Base-by-base conservation (phyloP, 2,797 vertebrate species). In the Chloroceryle inda region DNA sequence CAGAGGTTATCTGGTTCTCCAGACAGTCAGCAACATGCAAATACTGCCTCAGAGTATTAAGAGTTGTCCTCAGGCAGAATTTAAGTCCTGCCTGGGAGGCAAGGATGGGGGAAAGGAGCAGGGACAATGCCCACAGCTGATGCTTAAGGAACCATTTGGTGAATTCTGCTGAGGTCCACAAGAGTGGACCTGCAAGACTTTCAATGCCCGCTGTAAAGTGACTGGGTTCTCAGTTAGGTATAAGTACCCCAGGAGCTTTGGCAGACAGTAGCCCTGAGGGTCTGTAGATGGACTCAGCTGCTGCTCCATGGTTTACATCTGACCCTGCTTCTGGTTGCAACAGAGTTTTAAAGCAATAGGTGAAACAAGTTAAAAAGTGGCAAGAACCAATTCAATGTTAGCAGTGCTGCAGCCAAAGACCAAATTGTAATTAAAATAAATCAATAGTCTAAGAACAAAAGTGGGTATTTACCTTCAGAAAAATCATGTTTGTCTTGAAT, bases 201-300 rank as follows among this genome's bases (percentile, higher is more conserved):
- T 42, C 59, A 40, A 0, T 19, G 91, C 40, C 12, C 27, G 13
- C 44, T 76, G 6, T n/a, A 18, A 82, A 76, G 35, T 13, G 13
- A 7, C 4, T 4, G 15, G 4, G 12, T 52, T 37, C 14, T 44
- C 0, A 3, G 17, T 53, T 69, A 53, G 45, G 10, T 42, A 3
- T 16, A 0, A 0, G 18, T 33, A 52, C 13, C 18, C 56, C 9
- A 26, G 49, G 33, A 38, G 16, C 26, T 56, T 8, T 42, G 38
- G 61, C 16, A 50, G 27, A 18, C 0, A 10, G 24, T 24, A 77
- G n/a, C 52, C 17, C 24, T 6, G 18, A 33, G 47, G 29, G 37
- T n/a, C 52, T 59, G 9, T 13, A 62, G 52, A 15, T 3, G 18
- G 20, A 19, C 12, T 37, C 37, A 58, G 55, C 27, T 68, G 18